phyloP scores from a whole-genome alignment of 1,140 invertebrate genomes.

The Musca vetustissima region DNA sequence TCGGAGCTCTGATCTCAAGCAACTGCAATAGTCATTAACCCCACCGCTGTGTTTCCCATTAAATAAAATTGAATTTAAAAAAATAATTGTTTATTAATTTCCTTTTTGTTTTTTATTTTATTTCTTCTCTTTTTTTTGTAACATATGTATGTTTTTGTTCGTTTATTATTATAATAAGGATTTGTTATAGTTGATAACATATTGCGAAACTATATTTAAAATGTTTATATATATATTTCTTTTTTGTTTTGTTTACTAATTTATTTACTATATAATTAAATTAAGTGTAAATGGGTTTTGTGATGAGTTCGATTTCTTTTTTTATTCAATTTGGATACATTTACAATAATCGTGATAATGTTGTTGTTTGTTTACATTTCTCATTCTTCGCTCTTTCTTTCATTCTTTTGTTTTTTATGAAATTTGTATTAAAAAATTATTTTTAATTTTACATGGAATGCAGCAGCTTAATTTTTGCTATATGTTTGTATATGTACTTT shows the following conservation, averaged over 20 bases:
- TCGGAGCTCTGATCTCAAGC: no score
- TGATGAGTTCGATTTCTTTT: background rate
- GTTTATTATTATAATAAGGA: slow-evolving; percentile 1
- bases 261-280: slow-evolving; percentile 21
- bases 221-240: background rate
- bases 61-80: no score
- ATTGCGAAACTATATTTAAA: slow-evolving; percentile 21
- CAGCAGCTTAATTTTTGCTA: slow-evolving; percentile 33
- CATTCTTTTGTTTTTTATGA: background rate
- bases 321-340: slow-evolving; percentile 17
- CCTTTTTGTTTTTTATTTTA: background rate
- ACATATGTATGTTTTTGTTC: slow-evolving; percentile 11
- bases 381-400: background rate
- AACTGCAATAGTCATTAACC: no score
- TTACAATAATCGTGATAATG: slow-evolving; percentile 15
- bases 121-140: background rate
- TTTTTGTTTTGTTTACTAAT: slow-evolving; percentile 10
- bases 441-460: slow-evolving; percentile 50
- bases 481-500: background rate
- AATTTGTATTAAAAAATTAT: background rate
- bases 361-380: background rate
- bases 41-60: no score
- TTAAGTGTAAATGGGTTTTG: slow-evolving; percentile 4
- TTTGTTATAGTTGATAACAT: slow-evolving; percentile 13
- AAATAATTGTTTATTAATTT: background rate